Base-by-base conservation (phyloP, 2,113 vertebrate species). In the Gavia stellata region DNA sequence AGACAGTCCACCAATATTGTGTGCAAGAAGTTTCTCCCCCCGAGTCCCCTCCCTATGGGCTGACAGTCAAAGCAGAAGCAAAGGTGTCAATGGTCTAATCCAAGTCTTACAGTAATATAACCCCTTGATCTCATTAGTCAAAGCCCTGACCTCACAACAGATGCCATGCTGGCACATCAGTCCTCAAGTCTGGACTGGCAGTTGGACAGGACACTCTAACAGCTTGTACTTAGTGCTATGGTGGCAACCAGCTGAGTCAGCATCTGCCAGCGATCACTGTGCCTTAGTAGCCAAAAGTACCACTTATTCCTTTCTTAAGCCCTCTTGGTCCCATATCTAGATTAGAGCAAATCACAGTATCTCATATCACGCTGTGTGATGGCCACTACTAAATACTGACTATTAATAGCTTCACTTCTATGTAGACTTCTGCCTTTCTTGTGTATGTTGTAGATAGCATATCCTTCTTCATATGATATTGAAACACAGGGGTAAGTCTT, bases 1-100 rank as follows among this genome's bases (percentile, higher is more conserved):
- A 62, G 12, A 62, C 0, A 4, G 31, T 79, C 31, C 40, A 45
- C 17, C 1, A 1, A 42, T 25, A 31, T 0, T 29, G 0, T 63
- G 14, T 59, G 34, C 67, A 78, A 86, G 29, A 86, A 63, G 7
- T 68, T 94, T 67, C 14, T n/a, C 29, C 12, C 12, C 28, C 15
- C 0, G 2, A 4, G 26, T 70, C 33, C 25, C 16, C 42, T 73
- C 29, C 13, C 38, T 38, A 0, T 12, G 66, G 38, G 17, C 53
- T 72, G 80, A 44, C n/a, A 73, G 16, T 52, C 21, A 93, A 82
- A 90, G 74, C 78, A 90, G 65, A 90, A 82, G 59, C 74, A 85
- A 73, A 86, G 26, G 50, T 77, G 33, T 88, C 63, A 77, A 8
- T 66, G 45, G 53, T 66, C 23, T 90, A 90, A 93, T 92, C 38